Conservation (phyloP, 2,113 vertebrate species). For the Campylorhamphus procurvoides region DNA sequence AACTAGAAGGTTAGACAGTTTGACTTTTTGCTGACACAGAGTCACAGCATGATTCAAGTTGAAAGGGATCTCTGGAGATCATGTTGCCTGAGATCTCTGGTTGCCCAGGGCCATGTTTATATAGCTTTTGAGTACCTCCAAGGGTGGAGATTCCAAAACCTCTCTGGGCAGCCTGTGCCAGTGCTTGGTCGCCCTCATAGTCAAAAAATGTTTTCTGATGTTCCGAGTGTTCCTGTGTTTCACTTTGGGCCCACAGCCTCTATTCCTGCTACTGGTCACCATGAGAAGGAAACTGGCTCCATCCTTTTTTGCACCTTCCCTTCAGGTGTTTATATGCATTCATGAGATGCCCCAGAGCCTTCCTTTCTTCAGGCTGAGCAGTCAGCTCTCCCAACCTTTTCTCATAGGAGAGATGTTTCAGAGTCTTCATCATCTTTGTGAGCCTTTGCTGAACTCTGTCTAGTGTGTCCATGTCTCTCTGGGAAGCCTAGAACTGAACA, state of each 20-base stretch:
- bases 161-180: neutral
- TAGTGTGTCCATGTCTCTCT: neutral
- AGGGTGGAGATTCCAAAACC: neutral
- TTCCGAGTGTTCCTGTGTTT: neutral
- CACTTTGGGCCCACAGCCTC: neutral
- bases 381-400: neutral
- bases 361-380: neutral
- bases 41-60: neutral
- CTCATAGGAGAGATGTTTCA: neutral
- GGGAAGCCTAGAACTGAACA: neutral
- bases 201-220: neutral
- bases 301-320: neutral
- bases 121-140: neutral
- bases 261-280: neutral
- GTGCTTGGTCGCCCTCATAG: rapidly evolving
- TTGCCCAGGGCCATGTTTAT: neutral
- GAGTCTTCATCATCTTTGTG: neutral
- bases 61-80: neutral
- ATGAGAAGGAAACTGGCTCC: neutral
- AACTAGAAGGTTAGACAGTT: neutral
- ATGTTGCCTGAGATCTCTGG: neutral
- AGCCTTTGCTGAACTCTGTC: neutral
- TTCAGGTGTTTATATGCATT: neutral
- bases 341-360: neutral
- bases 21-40: neutral